These are phyloP conservation scores for Scaptomyza parva DNA, from an alignment of 2,888 invertebrate genomes.

Conservation along the genomic window DNA sequence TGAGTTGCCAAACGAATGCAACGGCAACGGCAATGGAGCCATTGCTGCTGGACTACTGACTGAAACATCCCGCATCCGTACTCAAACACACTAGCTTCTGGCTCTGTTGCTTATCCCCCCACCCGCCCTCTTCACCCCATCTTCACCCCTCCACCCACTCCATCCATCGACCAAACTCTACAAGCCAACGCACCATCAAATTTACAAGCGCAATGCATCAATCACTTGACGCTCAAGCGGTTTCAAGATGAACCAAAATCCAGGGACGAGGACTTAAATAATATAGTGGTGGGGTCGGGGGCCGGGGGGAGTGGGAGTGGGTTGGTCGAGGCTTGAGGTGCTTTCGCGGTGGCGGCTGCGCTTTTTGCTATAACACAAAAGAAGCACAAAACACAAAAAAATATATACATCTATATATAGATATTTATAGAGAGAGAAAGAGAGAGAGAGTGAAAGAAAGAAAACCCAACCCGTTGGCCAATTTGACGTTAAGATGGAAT, in stretches of 20 bases:
- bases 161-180: slow-evolving; percentile 20
- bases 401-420: background rate
- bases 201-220: slow-evolving; percentile 79
- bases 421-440: background rate
- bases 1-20: slow-evolving; percentile 55
- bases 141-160: no score
- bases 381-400: slow-evolving; percentile 9
- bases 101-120: background rate
- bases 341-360: slow-evolving; percentile 49
- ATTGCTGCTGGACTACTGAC: slow-evolving; percentile 44
- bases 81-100: slow-evolving; percentile 19
- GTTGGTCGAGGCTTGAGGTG: slow-evolving; percentile 2
- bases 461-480: slow-evolving; percentile 58
- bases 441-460: slow-evolving; percentile 14
- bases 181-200: slow-evolving; percentile 68
- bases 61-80: slow-evolving; percentile 16
- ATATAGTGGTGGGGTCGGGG: background rate
- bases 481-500: slow-evolving; percentile 78
- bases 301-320: background rate
- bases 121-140: background rate
- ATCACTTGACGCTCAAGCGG: slow-evolving; percentile 69
- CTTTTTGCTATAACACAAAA: slow-evolving; percentile 57
- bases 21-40: slow-evolving; percentile 37
- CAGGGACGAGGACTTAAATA: slow-evolving; percentile 2
- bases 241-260: slow-evolving; percentile 49